Evolutionary conservation across 37 sponge, comb jelly and placozoan species (phyloP).

Genomic region (Chondrosia reniformis): DNA sequence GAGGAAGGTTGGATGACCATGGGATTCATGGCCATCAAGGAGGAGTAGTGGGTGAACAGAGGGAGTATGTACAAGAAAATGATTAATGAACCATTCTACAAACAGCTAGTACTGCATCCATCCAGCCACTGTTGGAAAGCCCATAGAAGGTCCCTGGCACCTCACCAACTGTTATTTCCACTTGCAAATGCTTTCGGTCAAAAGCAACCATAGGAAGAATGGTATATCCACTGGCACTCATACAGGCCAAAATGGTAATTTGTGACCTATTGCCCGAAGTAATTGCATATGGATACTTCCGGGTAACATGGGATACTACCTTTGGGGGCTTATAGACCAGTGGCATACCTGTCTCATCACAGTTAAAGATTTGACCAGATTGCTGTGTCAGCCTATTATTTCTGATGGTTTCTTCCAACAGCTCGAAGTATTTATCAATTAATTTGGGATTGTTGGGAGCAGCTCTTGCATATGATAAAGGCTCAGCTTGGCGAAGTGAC

Average conservation of each 20-base stretch:
- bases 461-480: neutral
- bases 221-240: neutral
- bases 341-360: neutral
- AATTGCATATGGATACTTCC: neutral
- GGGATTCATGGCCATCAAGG: constrained; percentile 14
- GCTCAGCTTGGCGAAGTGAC: neutral
- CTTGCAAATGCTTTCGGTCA: neutral
- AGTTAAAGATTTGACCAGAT: neutral
- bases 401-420: neutral
- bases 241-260: neutral
- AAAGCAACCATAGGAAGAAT: neutral
- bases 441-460: neutral
- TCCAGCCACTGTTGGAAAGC: constrained; percentile 6
- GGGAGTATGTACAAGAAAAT: constrained; percentile 9
- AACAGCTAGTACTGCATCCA: neutral
- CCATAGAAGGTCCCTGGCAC: constrained; percentile 10
- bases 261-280: neutral
- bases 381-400: neutral
- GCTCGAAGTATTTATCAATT: neutral
- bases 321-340: neutral
- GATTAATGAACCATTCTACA: neutral
- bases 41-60: constrained; percentile 7
- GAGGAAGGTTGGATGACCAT: neutral
- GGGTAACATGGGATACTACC: neutral
- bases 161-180: neutral